These are phyloP conservation scores for Notamacropus eugenii DNA, from an alignment of 2,797 vertebrate species.

Conservation along the genomic window DNA sequence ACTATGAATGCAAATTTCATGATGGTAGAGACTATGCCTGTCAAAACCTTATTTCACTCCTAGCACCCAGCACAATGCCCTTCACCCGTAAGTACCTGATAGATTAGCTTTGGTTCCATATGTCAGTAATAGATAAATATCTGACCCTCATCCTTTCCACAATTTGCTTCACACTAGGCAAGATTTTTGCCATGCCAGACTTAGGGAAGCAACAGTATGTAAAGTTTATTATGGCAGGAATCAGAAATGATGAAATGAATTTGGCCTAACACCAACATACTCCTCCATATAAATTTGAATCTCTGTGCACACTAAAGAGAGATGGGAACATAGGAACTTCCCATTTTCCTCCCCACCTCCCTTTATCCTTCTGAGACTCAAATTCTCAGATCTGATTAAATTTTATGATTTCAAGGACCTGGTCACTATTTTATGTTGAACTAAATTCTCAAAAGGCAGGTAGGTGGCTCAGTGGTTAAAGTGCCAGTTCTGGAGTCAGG, in stretches of 20 bases:
- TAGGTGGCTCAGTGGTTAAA: no score
- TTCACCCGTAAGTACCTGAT: background rate
- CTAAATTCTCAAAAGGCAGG: no score
- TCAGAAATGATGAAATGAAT: background rate
- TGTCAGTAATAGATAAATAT: background rate
- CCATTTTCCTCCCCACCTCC: background rate
- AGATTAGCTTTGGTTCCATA: background rate
- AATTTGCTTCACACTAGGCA: background rate
- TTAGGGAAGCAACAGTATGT: background rate
- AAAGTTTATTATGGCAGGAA: background rate
- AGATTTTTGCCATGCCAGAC: background rate
- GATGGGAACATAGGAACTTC: background rate
- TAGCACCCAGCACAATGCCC: background rate
- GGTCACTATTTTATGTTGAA: no score
- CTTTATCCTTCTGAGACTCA: background rate
- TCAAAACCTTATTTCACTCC: background rate
- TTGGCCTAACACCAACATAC: background rate
- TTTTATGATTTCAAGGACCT: no score
- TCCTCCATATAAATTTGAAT: background rate
- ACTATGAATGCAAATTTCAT: background rate
- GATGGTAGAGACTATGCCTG: background rate
- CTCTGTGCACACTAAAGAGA: background rate
- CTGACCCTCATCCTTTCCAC: background rate
- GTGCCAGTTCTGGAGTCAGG: no score
- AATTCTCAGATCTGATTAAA: background rate